Base-by-base conservation (phyloP, 2,888 invertebrate species). In the Endomychus coccineus region DNA sequence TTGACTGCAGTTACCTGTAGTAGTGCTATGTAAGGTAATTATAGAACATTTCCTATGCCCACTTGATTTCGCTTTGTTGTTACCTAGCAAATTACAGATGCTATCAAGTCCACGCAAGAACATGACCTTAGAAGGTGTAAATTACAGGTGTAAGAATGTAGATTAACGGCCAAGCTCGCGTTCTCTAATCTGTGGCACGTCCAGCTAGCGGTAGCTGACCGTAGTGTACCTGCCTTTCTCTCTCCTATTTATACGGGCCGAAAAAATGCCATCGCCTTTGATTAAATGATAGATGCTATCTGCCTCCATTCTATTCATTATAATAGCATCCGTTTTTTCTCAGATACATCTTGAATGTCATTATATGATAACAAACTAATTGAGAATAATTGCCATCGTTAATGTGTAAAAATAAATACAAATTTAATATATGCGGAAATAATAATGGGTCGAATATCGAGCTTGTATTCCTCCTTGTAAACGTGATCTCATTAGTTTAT, bases 131-230 rank as follows among this genome's bases (percentile, higher is more conserved):
- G 43, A 44, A 53, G 52, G 55, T 55, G 56, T 52, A 56, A 56
- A 56, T 55, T 56, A 52, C 55, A 55, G 51, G 54, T 54, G 54
- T 52, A 54, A 55, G 55, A 55, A 55, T 56, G 52, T 54, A 54
- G 54, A 56, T 55, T 55, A 55, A 55, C 53, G 54, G 50, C 48
- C 39, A 36, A 37, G 41, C 23, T 32, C 4, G 3, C 21, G 17
- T 11, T 5, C 7, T n/a, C 10, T 5, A 10, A 21, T n/a, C 31
- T 22, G 31, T n/a, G 19, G 21, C 31, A 22, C 14, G 22, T 21
- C 21, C 3, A 4, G 7, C 46, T 56, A 56, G 55, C 55, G 54
- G 52, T 53, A 55, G 54, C 55, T 48, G 49, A 52, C 48, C 52
- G 50, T 48, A 48, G 44, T 47, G 46, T 49, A 49, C 50, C 50